Evolutionary conservation across 2,797 vertebrate species (phyloP), one percentile per base, ranked within the genome.

Genomic region (Triplophysa yarkandensis): DNA sequence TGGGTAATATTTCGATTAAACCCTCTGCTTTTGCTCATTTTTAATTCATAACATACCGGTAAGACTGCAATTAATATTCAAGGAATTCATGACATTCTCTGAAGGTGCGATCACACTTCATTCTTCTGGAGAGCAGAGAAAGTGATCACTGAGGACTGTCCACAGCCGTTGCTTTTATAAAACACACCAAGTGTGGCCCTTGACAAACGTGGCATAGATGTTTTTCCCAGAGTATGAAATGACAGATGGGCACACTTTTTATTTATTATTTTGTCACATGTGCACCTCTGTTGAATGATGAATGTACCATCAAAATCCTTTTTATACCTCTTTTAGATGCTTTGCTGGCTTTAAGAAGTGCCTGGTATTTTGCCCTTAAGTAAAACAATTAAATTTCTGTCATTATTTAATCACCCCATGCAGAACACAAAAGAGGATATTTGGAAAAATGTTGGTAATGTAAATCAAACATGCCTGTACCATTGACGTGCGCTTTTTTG

Each of bases 51-150:
- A 61, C 54, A 62, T 71, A 36, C 9, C 34, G 30, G 50, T 58
- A 44, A 71, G 39, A 67, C 23, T 46, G 54, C 54, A 71, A 69
- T 76, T 67, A 70, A 76, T 67, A 67, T 79, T 71, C 73, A 79
- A 4, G 63, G 17, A 61, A 54, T 70, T 54, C 11, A 25, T n/a
- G 4, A 39, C 58, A 41, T 71, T 71, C 46, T 30, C 16, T 21
- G 43, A n/a, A 46, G 28, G 44, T 21, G 62, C 66, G 61, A 66
- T 67, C 32, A 44, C 60, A 48, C 57, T 55, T 16, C 52, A 63
- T 67, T 48, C 17, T 50, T 30, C 23, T 50, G 36, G 43, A 68
- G 55, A 13, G 6, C 9, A 19, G 63, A 36, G 39, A 50, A 58
- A 74, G 14, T 27, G 39, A 57, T 27, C 27, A 57, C 16, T 43